Evolutionary conservation across 2,113 vertebrate genomes (phyloP), one percentile per base, ranked within the genome.

Genomic region (Oncorhynchus gorbuscha): DNA sequence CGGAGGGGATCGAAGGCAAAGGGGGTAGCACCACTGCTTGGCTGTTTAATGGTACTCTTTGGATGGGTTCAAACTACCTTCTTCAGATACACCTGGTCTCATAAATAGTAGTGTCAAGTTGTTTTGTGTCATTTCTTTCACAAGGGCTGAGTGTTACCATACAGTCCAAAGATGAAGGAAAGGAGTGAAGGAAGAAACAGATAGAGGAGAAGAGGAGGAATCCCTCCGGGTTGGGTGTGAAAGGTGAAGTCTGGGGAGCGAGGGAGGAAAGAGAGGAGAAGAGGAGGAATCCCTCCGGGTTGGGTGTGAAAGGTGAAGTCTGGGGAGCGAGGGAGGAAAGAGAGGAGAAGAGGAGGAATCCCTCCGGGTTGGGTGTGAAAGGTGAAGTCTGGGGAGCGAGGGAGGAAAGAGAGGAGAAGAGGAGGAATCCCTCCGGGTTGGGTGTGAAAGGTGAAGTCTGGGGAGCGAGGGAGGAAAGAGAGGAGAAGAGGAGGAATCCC

Each of bases 351-450:
- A 66, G 64, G 11, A 89, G 86, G 81, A 89, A 87, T 69, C 70
- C 26, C 92, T 35, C 59, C 86, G 93, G 91, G 91, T 82, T 92
- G 59, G 59, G 22, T 22, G 26, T 48, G 59, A 20, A 9, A 26
- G 45, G 30, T 30, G 51, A 39, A 22, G 48, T 30, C 26, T 18
- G 16, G 35, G 7, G 24, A 48, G 45, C 13, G 35, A 65, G 61
- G 24, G 30, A 7, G 32, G n/a, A n/a, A n/a, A n/a, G n/a, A 13
- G 72, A 66, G 64, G 11, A 89, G 86, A 81, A 89, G 72, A 66
- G 64, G 11, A 89, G 86, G 81, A 89, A 87, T 69, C 70, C 26
- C 92, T 35, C 59, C 86, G 93, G 91, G 91, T 82, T 92, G 59
- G 59, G 22, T 22, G 26, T 48, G 59, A 20, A 9, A 26, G 45